Conservation (phyloP, 2,888 invertebrate genomes). For the Bembecia ichneumoniformis region DNA sequence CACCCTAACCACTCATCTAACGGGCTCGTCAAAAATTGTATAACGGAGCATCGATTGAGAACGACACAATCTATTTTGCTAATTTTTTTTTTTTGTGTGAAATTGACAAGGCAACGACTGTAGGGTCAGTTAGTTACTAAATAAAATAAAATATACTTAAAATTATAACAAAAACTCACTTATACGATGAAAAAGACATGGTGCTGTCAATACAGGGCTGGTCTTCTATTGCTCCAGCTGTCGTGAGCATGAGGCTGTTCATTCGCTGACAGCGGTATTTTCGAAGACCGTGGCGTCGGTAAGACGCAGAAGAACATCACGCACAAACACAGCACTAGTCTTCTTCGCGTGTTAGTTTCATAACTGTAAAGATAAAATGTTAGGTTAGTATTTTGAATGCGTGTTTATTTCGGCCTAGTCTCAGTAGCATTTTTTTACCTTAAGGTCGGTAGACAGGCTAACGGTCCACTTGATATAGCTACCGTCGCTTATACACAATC, state of each 20-base stretch:
- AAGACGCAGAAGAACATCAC: constrained; percentile 37
- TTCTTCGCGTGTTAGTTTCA: constrained; percentile 24
- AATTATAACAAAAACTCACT: constrained; percentile 35
- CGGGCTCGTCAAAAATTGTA: too few species aligned
- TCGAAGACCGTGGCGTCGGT: constrained; percentile 39
- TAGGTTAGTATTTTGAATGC: neutral
- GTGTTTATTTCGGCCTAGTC: neutral
- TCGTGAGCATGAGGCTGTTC: constrained; percentile 68
- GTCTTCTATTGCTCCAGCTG: constrained; percentile 53
- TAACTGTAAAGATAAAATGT: constrained; percentile 31
- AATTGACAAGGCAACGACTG: too few species aligned
- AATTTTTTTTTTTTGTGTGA: too few species aligned
- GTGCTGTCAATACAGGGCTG: constrained; percentile 58
- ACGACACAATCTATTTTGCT: too few species aligned
- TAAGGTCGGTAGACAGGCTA: neutral
- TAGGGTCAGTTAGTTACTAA: too few species aligned
- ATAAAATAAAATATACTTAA: too few species aligned
- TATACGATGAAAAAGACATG: constrained; percentile 65
- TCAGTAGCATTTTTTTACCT: neutral
- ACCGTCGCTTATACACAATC: too few species aligned
- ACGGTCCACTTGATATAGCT: too few species aligned
- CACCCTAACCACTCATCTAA: too few species aligned
- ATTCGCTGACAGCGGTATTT: constrained; percentile 53
- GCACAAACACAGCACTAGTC: constrained; percentile 47
- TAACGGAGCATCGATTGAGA: too few species aligned